Evolutionary conservation across 2,888 invertebrate species (phyloP), one percentile per base, ranked within the genome.

Genomic region (Craniophora ligustri): DNA sequence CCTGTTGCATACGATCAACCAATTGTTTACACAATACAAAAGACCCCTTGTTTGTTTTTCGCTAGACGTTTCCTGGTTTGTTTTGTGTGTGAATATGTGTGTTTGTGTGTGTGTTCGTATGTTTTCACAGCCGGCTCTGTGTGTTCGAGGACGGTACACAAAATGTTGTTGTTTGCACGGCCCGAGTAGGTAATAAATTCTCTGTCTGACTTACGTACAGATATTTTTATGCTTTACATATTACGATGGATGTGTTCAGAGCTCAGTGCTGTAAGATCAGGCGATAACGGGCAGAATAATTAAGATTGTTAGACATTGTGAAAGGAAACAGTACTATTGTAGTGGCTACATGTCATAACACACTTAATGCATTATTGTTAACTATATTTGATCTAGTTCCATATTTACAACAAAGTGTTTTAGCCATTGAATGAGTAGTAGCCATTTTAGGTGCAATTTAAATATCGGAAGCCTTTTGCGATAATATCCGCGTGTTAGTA

Each of bases 1-100:
- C 92, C 91, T 92, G 92, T 92, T 92, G 92, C 93, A 89, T 90
- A 88, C 89, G 85, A 79, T 83, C 82, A 82, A 86, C 81, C 88
- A 84, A 92, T 93, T 93, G 93, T 93, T 93, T 92, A 93, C 91
- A 89, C 90, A 92, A 91, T 82, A 92, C 91, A 93, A 93, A 91
- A 92, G 92, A 91, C 92, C 93, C 72, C 92, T 87, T 93, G 93
- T 93, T 93, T 93, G 92, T 92, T 93, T 92, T 93, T 91, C 91
- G 92, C 93, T 93, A 93, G 92, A 92, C 93, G 91, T 93, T 93
- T 93, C 92, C 93, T 93, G 93, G 93, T 92, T 91, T 92, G 89
- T 92, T 92, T 91, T 91, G 91, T 92, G 88, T 91, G 90, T 85
- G 82, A 73, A 77, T 75, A 66, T 76, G 74, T 72, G 72, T 68